Percentiles rank a stretch among this genome's conserved stretches.
These are phyloP conservation scores for Mythimna ferrago DNA, from an alignment of 2,888 invertebrate genomes.

Conservation along the genomic window DNA sequence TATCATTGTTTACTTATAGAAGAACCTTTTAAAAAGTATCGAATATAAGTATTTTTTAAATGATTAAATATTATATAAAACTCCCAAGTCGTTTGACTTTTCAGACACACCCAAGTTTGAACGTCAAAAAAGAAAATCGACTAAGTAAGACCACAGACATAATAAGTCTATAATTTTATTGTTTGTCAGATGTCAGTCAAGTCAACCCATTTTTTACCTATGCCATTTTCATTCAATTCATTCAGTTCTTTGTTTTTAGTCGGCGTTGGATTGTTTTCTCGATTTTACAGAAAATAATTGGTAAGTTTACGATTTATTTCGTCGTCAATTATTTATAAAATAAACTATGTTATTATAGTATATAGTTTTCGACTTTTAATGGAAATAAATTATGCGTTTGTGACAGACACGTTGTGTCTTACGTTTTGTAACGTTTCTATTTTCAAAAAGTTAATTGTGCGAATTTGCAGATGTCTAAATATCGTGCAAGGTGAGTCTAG, in stretches of 20 bases:
- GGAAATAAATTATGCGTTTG: not conserved
- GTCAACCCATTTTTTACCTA: constrained; percentile 36
- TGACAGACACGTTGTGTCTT: constrained; percentile 25
- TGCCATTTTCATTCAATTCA: constrained; percentile 37
- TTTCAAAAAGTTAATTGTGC: constrained; percentile 55
- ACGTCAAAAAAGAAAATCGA: constrained; percentile 15
- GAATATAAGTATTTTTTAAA: too few species aligned
- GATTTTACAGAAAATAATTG: constrained; percentile 47
- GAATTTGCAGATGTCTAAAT: not conserved
- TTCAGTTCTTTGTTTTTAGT: constrained; percentile 60
- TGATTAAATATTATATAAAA: too few species aligned
- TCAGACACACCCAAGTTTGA: too few species aligned
- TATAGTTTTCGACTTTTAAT: not conserved
- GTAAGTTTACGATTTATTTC: constrained; percentile 25
- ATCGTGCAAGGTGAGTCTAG: not conserved
- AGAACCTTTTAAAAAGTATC: too few species aligned
- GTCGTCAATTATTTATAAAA: not conserved
- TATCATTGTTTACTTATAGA: too few species aligned
- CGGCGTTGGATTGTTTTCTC: constrained; percentile 66
- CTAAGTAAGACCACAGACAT: constrained; percentile 28
- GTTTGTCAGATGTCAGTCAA: too few species aligned
- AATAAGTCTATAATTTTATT: not conserved
- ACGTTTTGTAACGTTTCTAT: constrained; percentile 52
- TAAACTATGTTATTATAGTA: not conserved
- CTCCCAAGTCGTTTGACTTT: too few species aligned